phyloP scores from a whole-genome alignment of 2,888 invertebrate genomes.

The Digitonthophagus gazella region DNA sequence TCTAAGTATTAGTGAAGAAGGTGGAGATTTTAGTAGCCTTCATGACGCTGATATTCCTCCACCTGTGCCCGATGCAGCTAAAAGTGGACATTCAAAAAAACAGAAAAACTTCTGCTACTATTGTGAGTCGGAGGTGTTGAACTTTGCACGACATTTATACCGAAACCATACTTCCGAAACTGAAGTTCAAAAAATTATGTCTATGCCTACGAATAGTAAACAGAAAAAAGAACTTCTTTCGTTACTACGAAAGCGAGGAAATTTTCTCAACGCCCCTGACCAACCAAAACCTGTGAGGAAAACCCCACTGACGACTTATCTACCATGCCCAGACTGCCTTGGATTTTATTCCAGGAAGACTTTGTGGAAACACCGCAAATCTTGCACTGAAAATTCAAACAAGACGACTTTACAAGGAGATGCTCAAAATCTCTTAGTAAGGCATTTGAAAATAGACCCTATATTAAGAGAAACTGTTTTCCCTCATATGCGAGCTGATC shows the following conservation, averaged over 20 bases:
- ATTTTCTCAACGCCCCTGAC: no score
- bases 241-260: conserved; percentile 18
- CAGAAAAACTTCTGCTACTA: conserved; percentile 23
- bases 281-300: conserved; percentile 14
- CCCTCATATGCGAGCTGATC: conserved; percentile 27
- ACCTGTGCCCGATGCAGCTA: no score
- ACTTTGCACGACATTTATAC: conserved; percentile 22
- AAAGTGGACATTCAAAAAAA: no score
- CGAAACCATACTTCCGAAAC: conserved; percentile 19
- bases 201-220: neutral
- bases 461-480: conserved; percentile 24
- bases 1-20: no score
- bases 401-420: conserved; percentile 2
- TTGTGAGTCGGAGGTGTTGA: conserved; percentile 21
- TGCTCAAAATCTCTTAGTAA: conserved; percentile 16
- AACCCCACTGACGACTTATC: neutral
- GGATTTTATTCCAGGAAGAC: conserved; percentile 20
- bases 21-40: no score
- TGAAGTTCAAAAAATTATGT: conserved; percentile 21
- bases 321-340: conserved; percentile 17
- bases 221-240: conserved; percentile 16
- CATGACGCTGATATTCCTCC: no score
- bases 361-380: conserved; percentile 14
- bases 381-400: neutral
- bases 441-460: conserved; percentile 20